Base-by-base conservation (phyloP, 2,888 invertebrate species). In the Catocala nupta region DNA sequence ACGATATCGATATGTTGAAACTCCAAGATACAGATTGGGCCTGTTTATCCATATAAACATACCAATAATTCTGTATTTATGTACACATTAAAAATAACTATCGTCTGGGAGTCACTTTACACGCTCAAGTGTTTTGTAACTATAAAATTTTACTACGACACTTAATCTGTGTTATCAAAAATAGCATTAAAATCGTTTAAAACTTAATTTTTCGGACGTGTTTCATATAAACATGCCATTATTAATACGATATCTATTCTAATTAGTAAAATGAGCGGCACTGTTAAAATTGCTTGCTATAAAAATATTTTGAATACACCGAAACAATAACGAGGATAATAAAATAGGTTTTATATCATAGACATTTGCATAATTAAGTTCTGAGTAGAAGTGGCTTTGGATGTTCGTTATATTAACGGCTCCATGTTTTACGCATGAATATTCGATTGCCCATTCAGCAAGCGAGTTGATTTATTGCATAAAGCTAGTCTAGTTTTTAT, bases 331-430 rank as follows among this genome's bases (percentile, higher is more conserved):
- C 54, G 52, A 16, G 51, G 61, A 57, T 72, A 70, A 75, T 77
- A 79, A 80, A 82, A 80, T 72, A 70, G 60, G 71, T 73, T 74
- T 75, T 81, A 81, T 70, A 71, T 74, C 71, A 80, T 73, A 75
- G 63, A 70, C 77, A 86, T 89, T 87, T 87, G 80, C 88, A 87
- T 89, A 89, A 88, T 89, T 85, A 85, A 85, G 80, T 81, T 81
- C 81, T 80, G 74, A 72, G 78, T 79, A 76, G 77, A 80, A 85
- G 68, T 71, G 82, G 77, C 79, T 81, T 84, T 81, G 79, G 80
- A 81, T 85, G 82, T 86, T 82, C 75, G 73, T 78, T 78, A 80
- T 68, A 71, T 68, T 70, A 67, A 70, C 65, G 63, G 57, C 76
- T 81, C 76, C 80, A 82, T 80, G 80, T 88, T 84, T 82, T 83